phyloP scores from a whole-genome alignment of 2,888 invertebrate species.

The Rhodophaea formosa region DNA sequence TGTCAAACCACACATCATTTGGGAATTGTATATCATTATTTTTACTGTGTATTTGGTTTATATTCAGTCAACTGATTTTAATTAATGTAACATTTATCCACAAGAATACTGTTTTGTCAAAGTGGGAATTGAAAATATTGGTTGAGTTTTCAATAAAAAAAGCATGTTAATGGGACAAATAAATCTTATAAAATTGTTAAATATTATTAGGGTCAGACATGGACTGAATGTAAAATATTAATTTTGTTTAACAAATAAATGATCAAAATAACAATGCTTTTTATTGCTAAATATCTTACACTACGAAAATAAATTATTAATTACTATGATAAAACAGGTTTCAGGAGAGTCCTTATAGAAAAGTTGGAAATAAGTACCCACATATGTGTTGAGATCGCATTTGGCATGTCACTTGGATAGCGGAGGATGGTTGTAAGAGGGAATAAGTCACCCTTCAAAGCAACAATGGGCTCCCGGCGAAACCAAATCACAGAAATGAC shows the following conservation, averaged over 20 bases:
- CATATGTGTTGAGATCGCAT: constrained; percentile 69
- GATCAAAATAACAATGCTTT: constrained; percentile 38
- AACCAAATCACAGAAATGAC: constrained; percentile 67
- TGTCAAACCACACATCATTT: constrained; percentile 30
- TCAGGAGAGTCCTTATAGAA: constrained; percentile 63
- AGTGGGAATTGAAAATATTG: not conserved
- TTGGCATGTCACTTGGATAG: constrained; percentile 67
- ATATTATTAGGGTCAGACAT: constrained; percentile 60
- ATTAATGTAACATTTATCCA: not conserved
- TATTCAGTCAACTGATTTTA: constrained; percentile 26
- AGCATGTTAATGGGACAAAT: constrained; percentile 7
- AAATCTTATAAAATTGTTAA: constrained; percentile 16
- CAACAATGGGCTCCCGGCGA: constrained; percentile 65
- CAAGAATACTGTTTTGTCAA: not conserved
- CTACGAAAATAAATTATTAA: constrained; percentile 23
- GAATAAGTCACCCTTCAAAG: constrained; percentile 61
- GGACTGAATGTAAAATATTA: constrained; percentile 76
- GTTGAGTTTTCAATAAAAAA: not conserved
- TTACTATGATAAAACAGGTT: constrained; percentile 52
- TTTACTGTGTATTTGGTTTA: constrained; percentile 32
- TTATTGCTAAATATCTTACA: constrained; percentile 14
- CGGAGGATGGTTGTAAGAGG: constrained; percentile 62
- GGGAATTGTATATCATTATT: constrained; percentile 31
- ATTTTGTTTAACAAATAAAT: constrained; percentile 71
- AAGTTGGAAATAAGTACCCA: constrained; percentile 74